Percentiles rank a stretch among this genome's conserved stretches.
These are phyloP conservation scores for Elephas maximus DNA, from an alignment of 2,113 vertebrate genomes.

Conservation along the genomic window DNA sequence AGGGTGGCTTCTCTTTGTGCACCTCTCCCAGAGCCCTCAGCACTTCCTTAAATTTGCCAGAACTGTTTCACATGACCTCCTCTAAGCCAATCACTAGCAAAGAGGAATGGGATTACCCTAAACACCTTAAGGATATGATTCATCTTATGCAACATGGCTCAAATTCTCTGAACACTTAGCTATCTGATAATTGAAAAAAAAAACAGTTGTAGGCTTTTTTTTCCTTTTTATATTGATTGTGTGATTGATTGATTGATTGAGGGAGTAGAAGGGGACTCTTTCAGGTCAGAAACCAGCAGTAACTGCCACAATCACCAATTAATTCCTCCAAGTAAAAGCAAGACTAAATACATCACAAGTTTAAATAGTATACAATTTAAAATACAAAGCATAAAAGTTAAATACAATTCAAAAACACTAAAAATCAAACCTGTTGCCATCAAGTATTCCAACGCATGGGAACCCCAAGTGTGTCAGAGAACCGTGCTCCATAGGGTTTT, in stretches of 20 bases:
- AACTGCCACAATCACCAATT: constrained; percentile 2
- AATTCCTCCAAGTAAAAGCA: constrained; percentile 51
- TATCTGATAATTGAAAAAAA: not conserved
- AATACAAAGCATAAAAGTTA: constrained; percentile 1
- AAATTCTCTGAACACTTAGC: not conserved
- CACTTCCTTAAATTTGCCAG: constrained; percentile 13
- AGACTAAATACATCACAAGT: not conserved
- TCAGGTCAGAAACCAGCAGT: not conserved
- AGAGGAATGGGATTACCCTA: not conserved
- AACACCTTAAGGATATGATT: not conserved
- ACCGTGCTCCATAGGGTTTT: too few species aligned
- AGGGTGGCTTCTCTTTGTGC: not conserved
- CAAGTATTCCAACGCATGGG: too few species aligned
- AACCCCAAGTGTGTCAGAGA: too few species aligned
- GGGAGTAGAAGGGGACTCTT: not conserved
- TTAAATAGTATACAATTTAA: constrained; percentile 53
- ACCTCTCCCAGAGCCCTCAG: not conserved
- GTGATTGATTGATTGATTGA: not conserved
- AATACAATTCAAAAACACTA: not conserved
- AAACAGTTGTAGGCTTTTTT: not conserved
- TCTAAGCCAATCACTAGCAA: constrained; percentile 7
- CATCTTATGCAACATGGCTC: not conserved
- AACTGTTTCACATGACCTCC: not conserved
- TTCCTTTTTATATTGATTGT: not conserved
- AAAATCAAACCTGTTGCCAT: too few species aligned